These are phyloP conservation scores for Aradophagus sp. DNA, from an alignment of 1,140 invertebrate species.

Conservation along the genomic window DNA sequence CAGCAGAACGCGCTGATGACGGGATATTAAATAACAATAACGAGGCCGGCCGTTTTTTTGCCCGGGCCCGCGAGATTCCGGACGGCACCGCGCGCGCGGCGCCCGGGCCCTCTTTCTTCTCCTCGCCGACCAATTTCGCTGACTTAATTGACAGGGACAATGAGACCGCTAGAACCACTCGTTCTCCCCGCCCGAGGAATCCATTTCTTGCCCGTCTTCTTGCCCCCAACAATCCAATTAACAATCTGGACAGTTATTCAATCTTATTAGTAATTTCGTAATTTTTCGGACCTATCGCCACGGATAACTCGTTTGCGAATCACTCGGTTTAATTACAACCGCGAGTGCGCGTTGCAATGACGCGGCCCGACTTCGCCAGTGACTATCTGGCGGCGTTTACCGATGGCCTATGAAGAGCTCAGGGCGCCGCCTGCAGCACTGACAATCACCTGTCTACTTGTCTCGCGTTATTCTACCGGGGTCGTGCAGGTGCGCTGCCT, in stretches of 20 bases:
- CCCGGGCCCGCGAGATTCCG: slow-evolving; percentile 37
- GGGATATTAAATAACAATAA: slow-evolving; percentile 76
- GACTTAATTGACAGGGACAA: slow-evolving; percentile 71
- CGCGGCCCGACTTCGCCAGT: slow-evolving; percentile 8
- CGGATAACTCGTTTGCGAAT: neutral
- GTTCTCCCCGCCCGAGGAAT: slow-evolving; percentile 60
- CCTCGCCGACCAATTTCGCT: slow-evolving; percentile 58
- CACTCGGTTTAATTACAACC: slow-evolving; percentile 18
- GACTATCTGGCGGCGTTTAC: slow-evolving; percentile 22
- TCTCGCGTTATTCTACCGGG: slow-evolving; percentile 56
- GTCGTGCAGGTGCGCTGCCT: slow-evolving; percentile 59
- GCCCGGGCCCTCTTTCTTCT: slow-evolving; percentile 11
- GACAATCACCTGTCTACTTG: slow-evolving; percentile 72
- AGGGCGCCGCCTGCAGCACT: slow-evolving; percentile 63
- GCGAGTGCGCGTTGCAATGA: neutral
- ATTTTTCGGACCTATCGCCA: slow-evolving; percentile 8
- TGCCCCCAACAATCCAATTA: slow-evolving; percentile 1
- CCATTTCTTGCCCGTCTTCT: slow-evolving; percentile 32
- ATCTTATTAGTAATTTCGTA: slow-evolving; percentile 19
- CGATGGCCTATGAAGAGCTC: slow-evolving; percentile 59
- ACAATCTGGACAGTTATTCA: slow-evolving; percentile 1
- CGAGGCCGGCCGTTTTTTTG: slow-evolving; percentile 68
- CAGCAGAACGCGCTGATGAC: slow-evolving; percentile 73
- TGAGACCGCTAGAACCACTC: slow-evolving; percentile 58
- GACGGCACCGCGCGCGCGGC: slow-evolving; percentile 37